A percentile compares a stretch with the other conserved stretches of the same genome.
These are phyloP conservation scores for Hippasteria phrygiana DNA, from an alignment of 53 echinoderm and acorn worm genomes.

Conservation along the genomic window DNA sequence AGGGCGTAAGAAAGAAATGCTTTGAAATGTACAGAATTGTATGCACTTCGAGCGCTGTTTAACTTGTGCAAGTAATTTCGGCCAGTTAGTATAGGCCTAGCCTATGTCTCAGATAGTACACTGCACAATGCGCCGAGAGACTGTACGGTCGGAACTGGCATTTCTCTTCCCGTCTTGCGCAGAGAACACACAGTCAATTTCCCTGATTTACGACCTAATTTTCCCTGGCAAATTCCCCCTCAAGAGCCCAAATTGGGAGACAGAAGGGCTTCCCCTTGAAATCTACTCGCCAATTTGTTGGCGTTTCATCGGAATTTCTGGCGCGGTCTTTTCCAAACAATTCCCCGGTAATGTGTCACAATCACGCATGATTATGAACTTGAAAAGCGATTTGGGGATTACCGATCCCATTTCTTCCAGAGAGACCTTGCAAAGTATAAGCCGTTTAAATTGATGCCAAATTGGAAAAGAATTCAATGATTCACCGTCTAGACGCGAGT, in stretches of 20 bases:
- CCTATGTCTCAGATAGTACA: no score
- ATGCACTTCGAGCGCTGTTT: no score
- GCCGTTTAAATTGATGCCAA: not conserved
- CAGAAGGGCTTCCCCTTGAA: not conserved
- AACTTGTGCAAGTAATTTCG: no score
- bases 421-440: not conserved
- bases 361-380: not conserved
- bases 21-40: no score
- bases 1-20: not conserved
- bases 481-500: not conserved
- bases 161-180: not conserved
- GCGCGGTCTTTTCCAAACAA: not conserved
- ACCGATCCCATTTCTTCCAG: not conserved
- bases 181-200: not conserved
- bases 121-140: not conserved
- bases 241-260: not conserved
- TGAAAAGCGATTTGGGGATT: slow-evolving; percentile 3
- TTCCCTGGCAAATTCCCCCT: not conserved
- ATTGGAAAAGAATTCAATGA: not conserved
- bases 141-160: not conserved
- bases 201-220: not conserved
- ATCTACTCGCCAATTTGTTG: not conserved
- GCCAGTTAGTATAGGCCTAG: no score
- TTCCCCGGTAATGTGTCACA: slow-evolving; percentile 8
- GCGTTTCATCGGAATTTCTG: not conserved